A percentile compares a stretch with the other conserved stretches of the same genome.
phyloP scores from a whole-genome alignment of 1,140 invertebrate genomes.

The Vanessa atalanta region DNA sequence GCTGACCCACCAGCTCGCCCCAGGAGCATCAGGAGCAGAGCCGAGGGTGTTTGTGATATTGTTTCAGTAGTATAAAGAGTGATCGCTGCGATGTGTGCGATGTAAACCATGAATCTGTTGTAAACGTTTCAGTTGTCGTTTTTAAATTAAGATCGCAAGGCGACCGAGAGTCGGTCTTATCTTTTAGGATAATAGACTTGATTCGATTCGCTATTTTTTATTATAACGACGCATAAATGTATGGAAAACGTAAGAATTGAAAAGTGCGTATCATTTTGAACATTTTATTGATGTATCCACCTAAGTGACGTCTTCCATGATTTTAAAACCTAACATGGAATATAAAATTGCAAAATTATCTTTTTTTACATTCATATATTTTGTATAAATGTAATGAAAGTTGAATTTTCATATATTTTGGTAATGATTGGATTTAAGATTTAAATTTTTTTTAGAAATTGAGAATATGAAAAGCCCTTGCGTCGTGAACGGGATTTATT shows the following conservation, averaged over 20 bases:
- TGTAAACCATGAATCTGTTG: not conserved
- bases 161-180: not conserved
- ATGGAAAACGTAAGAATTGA: conserved; percentile 1
- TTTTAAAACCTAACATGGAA: conserved; percentile 39
- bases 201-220: not conserved
- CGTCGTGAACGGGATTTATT: not conserved
- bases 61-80: conserved; percentile 6
- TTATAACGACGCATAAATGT: conserved; percentile 8
- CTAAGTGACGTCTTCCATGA: conserved; percentile 59
- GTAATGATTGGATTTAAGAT: conserved; percentile 25
- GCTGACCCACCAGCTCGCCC: conserved; percentile 12
- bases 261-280: conserved; percentile 29
- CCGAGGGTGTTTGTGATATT: conserved; percentile 15
- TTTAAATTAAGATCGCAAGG: not conserved
- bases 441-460: conserved; percentile 12
- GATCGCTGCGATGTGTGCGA: not conserved
- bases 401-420: conserved; percentile 31
- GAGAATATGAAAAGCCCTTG: conserved; percentile 2
- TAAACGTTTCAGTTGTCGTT: not conserved
- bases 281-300: conserved; percentile 39
- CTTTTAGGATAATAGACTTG: not conserved
- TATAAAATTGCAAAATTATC: conserved; percentile 27
- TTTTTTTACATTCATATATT: conserved; percentile 31
- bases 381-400: conserved; percentile 26
- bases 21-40: not conserved